Percentiles rank a stretch among this genome's conserved stretches.
Conservation (phyloP, 2,888 invertebrate species). For the Morpho helenor region DNA sequence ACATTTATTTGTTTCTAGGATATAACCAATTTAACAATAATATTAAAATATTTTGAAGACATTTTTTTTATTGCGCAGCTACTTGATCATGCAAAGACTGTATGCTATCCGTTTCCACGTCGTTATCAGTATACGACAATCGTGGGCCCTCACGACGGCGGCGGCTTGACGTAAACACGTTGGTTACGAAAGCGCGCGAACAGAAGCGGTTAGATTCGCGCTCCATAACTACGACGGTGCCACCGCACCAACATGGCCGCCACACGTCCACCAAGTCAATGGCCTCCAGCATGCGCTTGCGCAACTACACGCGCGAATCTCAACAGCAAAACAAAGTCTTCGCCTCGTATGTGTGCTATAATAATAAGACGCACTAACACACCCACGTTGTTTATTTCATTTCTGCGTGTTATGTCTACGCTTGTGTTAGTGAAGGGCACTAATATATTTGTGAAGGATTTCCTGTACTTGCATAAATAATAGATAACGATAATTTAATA, state of each 20-base stretch:
- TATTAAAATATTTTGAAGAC: not conserved
- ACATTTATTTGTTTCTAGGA: no score
- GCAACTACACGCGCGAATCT: slow-evolving; percentile 78
- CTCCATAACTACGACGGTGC: slow-evolving; percentile 55
- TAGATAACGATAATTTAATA: slow-evolving; percentile 16
- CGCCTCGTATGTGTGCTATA: slow-evolving; percentile 43
- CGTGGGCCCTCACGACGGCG: slow-evolving; percentile 15
- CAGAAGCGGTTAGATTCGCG: slow-evolving; percentile 67
- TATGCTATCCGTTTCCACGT: slow-evolving; percentile 5
- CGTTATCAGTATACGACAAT: slow-evolving; percentile 24
- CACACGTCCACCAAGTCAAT: slow-evolving; percentile 63
- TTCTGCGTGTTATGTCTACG: slow-evolving; percentile 37
- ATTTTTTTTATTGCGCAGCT: not conserved
- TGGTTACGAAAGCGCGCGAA: slow-evolving; percentile 61
- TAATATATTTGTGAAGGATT: slow-evolving; percentile 48
- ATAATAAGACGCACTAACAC: slow-evolving; percentile 21
- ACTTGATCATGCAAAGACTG: not conserved
- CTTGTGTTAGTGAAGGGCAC: slow-evolving; percentile 62
- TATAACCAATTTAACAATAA: not conserved
- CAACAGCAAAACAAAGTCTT: slow-evolving; percentile 74
- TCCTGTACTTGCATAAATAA: slow-evolving; percentile 30
- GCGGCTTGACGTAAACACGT: slow-evolving; percentile 37
- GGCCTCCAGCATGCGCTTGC: slow-evolving; percentile 75
- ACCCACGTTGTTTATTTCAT: slow-evolving; percentile 36
- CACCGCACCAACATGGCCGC: slow-evolving; percentile 55